phyloP scores from a whole-genome alignment of 1,140 invertebrate species.

The Dolichoris vasculosae region DNA sequence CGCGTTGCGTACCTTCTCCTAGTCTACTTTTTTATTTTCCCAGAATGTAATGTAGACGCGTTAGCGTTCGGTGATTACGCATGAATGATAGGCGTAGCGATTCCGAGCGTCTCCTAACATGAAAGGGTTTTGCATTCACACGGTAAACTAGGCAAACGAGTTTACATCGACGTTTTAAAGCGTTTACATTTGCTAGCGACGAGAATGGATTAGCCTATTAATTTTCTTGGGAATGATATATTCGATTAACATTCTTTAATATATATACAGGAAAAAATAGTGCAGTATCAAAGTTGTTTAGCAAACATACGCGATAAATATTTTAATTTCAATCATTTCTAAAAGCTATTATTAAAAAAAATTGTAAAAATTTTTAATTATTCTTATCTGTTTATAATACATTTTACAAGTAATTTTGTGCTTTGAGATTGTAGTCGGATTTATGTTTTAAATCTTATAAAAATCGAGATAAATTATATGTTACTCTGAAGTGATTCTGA shows the following conservation, averaged over 20 bases:
- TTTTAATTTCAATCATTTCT: no score
- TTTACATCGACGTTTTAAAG: no score
- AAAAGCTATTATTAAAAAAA: no score
- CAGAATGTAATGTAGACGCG: not conserved
- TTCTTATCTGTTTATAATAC: no score
- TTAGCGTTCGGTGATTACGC: not conserved
- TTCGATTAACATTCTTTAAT: no score
- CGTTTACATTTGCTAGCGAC: not conserved
- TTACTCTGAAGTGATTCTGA: not conserved
- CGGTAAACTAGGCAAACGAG: not conserved
- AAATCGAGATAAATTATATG: no score
- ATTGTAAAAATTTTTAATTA: no score
- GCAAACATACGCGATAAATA: no score
- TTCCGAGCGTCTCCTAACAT: not conserved
- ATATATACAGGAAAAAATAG: no score
- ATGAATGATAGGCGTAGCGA: slow-evolving; percentile 27
- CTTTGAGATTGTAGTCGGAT: not conserved
- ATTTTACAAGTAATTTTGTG: not conserved
- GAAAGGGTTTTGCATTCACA: not conserved
- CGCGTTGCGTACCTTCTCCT: not conserved
- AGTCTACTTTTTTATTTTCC: not conserved
- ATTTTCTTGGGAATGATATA: no score
- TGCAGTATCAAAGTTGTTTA: no score
- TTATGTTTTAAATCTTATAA: not conserved
- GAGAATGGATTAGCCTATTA: no score